These are phyloP conservation scores for Anableps anableps DNA, from an alignment of 2,797 vertebrate species.

Conservation along the genomic window DNA sequence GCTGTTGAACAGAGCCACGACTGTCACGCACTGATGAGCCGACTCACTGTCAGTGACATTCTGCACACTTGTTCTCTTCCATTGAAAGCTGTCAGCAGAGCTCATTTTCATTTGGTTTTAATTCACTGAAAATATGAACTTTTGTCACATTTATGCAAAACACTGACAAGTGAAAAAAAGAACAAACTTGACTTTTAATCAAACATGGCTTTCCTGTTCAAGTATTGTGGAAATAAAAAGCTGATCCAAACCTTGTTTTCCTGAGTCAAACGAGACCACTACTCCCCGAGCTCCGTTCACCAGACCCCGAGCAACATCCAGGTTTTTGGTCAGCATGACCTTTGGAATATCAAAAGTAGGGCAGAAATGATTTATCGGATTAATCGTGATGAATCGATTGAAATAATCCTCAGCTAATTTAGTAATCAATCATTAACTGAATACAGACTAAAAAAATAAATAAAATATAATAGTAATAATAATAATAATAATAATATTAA, in stretches of 20 bases:
- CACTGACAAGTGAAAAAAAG: not conserved
- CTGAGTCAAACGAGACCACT: conserved; percentile 87
- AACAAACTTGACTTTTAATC: not conserved
- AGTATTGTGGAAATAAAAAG: not conserved
- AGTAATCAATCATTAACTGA: no score
- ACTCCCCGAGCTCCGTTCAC: conserved; percentile 96
- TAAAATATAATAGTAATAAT: no score
- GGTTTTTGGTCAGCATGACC: conserved; percentile 97
- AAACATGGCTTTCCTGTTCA: not conserved
- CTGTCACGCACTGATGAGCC: not conserved
- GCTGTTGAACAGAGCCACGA: not conserved
- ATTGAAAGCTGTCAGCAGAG: not conserved
- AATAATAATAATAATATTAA: no score
- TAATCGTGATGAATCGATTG: no score
- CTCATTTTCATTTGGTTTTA: not conserved
- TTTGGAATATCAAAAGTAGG: no score
- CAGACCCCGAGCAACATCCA: conserved; percentile 90
- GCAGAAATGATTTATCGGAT: no score
- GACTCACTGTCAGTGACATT: not conserved
- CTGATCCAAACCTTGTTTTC: conserved; percentile 82
- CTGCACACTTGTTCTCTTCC: not conserved
- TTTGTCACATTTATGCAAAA: not conserved
- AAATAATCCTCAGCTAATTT: no score
- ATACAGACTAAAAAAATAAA: no score
- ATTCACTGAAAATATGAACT: not conserved